Evolutionary conservation across 1,140 invertebrate species (phyloP).

Genomic region (Bombus superbus): DNA sequence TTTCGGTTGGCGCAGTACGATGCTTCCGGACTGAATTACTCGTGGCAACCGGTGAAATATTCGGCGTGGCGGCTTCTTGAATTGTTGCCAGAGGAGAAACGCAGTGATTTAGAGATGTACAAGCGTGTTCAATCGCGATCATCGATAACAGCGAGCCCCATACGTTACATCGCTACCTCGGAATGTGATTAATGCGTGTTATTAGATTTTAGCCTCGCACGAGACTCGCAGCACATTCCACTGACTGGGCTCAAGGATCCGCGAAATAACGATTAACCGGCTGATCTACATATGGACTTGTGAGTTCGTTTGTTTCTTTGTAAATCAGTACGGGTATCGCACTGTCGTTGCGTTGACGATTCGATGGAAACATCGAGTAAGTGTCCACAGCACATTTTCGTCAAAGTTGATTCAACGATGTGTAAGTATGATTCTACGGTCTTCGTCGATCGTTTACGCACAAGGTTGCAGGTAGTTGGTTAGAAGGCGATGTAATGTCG

Average conservation of each 20-base stretch:
- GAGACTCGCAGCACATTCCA: slow-evolving; percentile 38
- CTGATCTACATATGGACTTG: not conserved
- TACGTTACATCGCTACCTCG: slow-evolving; percentile 13
- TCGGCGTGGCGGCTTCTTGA: slow-evolving; percentile 5
- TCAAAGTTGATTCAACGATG: too few species aligned
- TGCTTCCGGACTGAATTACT: slow-evolving; percentile 3
- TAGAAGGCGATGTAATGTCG: too few species aligned
- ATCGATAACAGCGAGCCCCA: slow-evolving; percentile 23
- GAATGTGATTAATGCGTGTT: slow-evolving; percentile 39
- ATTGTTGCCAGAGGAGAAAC: slow-evolving; percentile 35
- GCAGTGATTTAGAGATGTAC: not conserved
- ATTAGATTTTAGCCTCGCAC: slow-evolving; percentile 28
- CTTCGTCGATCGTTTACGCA: too few species aligned
- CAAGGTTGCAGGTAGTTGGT: too few species aligned
- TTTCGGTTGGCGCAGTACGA: not conserved
- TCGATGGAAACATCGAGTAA: too few species aligned
- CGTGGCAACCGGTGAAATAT: not conserved
- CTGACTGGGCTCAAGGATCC: slow-evolving; percentile 51
- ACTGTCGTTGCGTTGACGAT: too few species aligned
- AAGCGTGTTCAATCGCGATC: not conserved
- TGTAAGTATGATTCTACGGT: too few species aligned
- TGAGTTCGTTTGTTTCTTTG: not conserved
- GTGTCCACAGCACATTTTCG: too few species aligned
- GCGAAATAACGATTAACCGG: not conserved
- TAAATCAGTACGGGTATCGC: not conserved